Conservation (phyloP, 2,797 vertebrate genomes). For the Lophura swinhoii region DNA sequence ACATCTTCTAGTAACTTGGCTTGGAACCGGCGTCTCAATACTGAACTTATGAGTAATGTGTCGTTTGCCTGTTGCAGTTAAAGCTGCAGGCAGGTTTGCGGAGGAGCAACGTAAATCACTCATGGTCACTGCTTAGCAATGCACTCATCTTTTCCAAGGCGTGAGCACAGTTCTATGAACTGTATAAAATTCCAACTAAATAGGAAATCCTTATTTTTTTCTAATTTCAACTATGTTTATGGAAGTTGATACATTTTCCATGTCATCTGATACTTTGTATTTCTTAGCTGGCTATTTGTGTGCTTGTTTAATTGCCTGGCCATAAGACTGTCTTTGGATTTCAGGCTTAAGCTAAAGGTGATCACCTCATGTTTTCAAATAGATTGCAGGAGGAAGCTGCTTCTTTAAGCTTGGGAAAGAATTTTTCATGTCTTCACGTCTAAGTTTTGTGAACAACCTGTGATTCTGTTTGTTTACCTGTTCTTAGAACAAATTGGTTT, state of each 20-base stretch:
- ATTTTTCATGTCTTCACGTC: neutral
- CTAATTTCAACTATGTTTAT: neutral
- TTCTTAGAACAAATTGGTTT: neutral
- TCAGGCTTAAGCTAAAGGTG: neutral
- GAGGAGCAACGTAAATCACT: conserved; percentile 30
- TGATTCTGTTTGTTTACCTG: neutral
- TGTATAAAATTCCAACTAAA: conserved; percentile 15
- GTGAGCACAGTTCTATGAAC: conserved; percentile 26
- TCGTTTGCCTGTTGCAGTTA: conserved; percentile 16
- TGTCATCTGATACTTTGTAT: neutral
- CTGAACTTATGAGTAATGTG: conserved; percentile 47
- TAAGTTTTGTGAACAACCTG: neutral
- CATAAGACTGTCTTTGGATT: neutral
- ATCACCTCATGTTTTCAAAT: neutral
- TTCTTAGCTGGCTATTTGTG: neutral
- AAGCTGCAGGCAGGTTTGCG: neutral
- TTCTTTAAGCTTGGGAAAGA: neutral
- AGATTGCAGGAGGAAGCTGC: neutral
- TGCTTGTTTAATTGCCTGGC: neutral
- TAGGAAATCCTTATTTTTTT: conserved; percentile 7
- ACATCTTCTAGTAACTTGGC: conserved; percentile 14
- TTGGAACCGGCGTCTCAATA: neutral
- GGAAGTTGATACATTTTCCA: neutral
- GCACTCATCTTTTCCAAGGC: conserved; percentile 55
- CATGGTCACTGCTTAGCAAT: neutral